phyloP scores from a whole-genome alignment of 2,113 vertebrate species.

The Halichoerus grypus region DNA sequence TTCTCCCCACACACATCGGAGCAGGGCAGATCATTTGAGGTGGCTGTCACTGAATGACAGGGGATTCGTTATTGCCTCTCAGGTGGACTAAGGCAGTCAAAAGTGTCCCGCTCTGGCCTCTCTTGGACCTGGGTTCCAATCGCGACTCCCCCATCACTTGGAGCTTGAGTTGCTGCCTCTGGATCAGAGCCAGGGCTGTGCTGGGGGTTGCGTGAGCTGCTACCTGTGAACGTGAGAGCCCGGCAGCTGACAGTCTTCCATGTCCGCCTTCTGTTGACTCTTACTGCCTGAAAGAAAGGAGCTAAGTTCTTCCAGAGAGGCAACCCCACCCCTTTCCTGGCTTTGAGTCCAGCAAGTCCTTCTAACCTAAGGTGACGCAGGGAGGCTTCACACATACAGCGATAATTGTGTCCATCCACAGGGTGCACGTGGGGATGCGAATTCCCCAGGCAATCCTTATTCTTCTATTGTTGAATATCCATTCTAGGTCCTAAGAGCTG shows the following conservation, averaged over 20 bases:
- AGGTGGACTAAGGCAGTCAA: background rate
- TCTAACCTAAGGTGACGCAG: background rate
- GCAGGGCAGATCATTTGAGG: background rate
- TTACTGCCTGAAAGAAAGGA: background rate
- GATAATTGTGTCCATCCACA: rapidly evolving
- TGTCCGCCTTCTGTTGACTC: background rate
- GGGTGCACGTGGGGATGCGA: rapidly evolving
- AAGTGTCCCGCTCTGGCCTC: background rate
- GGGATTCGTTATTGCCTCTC: background rate
- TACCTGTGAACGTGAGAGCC: background rate
- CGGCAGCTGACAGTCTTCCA: background rate
- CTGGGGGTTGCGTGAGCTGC: background rate
- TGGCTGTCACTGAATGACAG: background rate
- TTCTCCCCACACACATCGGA: background rate
- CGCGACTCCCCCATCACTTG: background rate
- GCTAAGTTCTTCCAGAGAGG: background rate
- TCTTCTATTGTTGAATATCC: background rate
- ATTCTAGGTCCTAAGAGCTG: background rate
- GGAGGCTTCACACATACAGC: rapidly evolving
- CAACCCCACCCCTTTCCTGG: rapidly evolving
- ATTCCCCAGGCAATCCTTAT: background rate
- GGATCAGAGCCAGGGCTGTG: background rate
- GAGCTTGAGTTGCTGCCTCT: no score
- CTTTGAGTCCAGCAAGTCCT: background rate
- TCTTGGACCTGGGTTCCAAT: background rate